These are phyloP conservation scores for Rousettus madagascariensis DNA, from an alignment of 2,797 vertebrate genomes.

Conservation along the genomic window DNA sequence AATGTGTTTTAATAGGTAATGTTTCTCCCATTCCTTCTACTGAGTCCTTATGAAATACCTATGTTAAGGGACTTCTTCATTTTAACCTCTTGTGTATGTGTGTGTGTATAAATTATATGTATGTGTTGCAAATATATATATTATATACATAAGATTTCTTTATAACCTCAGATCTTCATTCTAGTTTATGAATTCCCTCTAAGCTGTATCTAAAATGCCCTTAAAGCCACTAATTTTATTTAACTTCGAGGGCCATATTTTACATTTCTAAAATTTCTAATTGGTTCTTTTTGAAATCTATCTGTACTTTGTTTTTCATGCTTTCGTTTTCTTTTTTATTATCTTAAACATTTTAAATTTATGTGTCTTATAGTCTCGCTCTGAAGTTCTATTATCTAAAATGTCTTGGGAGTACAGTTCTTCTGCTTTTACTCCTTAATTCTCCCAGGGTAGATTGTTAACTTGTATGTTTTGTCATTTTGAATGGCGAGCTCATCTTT, in stretches of 20 bases:
- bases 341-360: background rate
- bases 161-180: background rate
- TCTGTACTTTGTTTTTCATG: background rate
- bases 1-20: background rate
- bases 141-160: background rate
- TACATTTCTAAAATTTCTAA: background rate
- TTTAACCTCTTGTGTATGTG: background rate
- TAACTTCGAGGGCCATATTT: conserved; percentile 23
- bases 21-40: background rate
- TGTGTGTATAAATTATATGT: background rate
- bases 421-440: background rate
- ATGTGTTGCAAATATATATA: background rate
- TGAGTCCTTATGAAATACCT: background rate
- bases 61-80: background rate
- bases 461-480: background rate
- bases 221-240: background rate
- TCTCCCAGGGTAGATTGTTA: background rate
- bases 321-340: background rate
- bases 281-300: background rate
- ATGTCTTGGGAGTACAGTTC: background rate
- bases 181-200: background rate
- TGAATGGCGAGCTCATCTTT: background rate
- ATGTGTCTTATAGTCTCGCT: background rate
- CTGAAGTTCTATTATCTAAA: background rate
- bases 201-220: background rate